phyloP scores from a whole-genome alignment of 2,113 vertebrate species.

The Labeo rohita region DNA sequence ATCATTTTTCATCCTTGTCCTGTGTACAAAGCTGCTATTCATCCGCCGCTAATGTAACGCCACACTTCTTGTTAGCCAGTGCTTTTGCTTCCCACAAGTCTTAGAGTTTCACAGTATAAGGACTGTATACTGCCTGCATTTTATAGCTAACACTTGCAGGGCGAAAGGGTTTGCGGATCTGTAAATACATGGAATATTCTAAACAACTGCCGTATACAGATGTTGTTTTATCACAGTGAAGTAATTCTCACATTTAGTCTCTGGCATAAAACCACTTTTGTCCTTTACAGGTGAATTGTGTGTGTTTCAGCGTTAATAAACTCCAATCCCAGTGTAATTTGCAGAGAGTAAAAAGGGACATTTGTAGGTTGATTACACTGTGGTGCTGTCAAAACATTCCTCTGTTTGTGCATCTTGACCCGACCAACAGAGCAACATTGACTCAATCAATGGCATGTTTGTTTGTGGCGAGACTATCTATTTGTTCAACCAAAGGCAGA shows the following conservation, averaged over 20 bases:
- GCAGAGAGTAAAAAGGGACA: background rate
- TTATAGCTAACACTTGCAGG: slow-evolving; percentile 2
- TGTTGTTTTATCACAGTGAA: background rate
- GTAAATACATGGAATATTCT: background rate
- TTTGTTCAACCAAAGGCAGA: background rate
- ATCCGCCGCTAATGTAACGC: slow-evolving; percentile 74
- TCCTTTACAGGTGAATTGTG: background rate
- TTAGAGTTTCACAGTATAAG: slow-evolving; percentile 31
- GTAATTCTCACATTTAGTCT: background rate
- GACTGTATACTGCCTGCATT: slow-evolving; percentile 17
- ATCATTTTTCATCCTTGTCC: slow-evolving; percentile 78
- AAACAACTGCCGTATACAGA: background rate
- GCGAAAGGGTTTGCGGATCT: background rate
- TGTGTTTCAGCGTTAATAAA: background rate
- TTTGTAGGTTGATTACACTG: background rate
- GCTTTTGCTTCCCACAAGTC: slow-evolving; percentile 59
- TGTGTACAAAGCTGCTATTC: slow-evolving; percentile 79
- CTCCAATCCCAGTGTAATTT: background rate
- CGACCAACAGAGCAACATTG: background rate
- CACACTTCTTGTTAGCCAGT: slow-evolving; percentile 68
- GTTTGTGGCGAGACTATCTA: background rate
- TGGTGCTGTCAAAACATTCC: background rate
- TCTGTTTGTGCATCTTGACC: background rate
- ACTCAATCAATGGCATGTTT: background rate
- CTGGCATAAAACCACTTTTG: background rate